Base-by-base conservation (phyloP, 1,140 invertebrate genomes). In the Sinella curviseta region DNA sequence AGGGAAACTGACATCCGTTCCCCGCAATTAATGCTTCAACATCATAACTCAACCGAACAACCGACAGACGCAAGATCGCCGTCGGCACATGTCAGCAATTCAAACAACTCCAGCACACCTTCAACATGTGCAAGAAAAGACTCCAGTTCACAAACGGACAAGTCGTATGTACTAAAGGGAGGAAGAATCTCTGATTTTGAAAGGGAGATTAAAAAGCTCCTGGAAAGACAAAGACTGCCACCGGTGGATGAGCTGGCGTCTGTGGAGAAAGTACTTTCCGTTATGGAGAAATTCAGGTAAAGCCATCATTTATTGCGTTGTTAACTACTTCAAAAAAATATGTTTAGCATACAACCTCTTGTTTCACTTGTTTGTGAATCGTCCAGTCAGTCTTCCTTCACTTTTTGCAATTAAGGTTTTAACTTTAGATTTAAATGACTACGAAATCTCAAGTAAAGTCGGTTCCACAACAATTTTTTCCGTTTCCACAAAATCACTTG, bases 121-220 rank as follows among this genome's bases (percentile, higher is more conserved):
- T 48, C 84, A 81, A 83, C 88, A 88, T 83, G 88, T 89, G 73
- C 88, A 1, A 91, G 91, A 81, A 88, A 90, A 78, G 90, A 92
- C 79, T 88, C 90, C 1, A 90, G 87, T 80, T 90, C 90, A 85
- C 90, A 92, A 83, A 91, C 91, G 0, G 91, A 91, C 24, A 84
- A 84, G 77, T 83, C 84, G 1, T 80, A 81, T 54, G 80, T 81
- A 14, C 82, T 89, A 89, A 84, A 91, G 90, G 82, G 83, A 79
- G 48, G 76, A 34, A 33, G 84, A 36, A 84, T 87, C 30, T 92
- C 91, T 4, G 84, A 85, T 74, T 92, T 92, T 84, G 91, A 92
- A 86, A 89, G 91, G 84, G 92, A 93, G 85, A 92, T 93, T 80
- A 91, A 93, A 86, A 91, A 92, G 85, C 87, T 93, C 78, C 87